These are phyloP conservation scores for Meiosimyza platycephala DNA, from an alignment of 2,888 invertebrate genomes.

Conservation along the genomic window DNA sequence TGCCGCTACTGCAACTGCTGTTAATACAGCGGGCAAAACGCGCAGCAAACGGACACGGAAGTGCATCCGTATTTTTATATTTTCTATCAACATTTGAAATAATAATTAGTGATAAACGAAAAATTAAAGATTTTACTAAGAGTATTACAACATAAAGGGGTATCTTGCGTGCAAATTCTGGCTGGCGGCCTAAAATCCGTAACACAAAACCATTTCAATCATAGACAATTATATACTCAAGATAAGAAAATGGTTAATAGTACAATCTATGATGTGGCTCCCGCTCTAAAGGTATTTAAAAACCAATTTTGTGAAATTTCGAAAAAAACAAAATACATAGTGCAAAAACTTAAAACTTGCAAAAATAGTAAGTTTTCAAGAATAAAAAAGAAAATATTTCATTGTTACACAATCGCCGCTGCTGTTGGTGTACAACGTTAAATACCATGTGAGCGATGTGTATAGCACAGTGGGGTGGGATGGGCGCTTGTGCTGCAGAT, in stretches of 20 bases:
- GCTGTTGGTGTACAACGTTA: not conserved
- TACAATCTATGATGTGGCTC: slow-evolving; percentile 60
- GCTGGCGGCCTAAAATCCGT: not conserved
- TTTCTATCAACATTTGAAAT: not conserved
- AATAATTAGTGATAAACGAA: not conserved
- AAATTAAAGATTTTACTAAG: slow-evolving; percentile 5
- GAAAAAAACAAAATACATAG: not conserved
- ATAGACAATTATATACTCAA: slow-evolving; percentile 10
- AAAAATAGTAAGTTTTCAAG: not conserved
- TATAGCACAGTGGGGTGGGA: not conserved
- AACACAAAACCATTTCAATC: not conserved
- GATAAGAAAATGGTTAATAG: slow-evolving; percentile 61
- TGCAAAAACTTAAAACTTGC: too few species aligned
- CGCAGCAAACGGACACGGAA: slow-evolving; percentile 18
- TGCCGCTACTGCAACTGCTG: not conserved
- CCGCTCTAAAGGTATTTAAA: slow-evolving; percentile 61
- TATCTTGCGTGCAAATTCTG: slow-evolving; percentile 4
- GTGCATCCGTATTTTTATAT: slow-evolving; percentile 3
- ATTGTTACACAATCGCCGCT: slow-evolving; percentile 35
- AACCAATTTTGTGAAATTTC: not conserved
- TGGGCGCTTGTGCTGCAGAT: not conserved
- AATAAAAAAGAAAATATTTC: not conserved
- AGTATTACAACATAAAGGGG: not conserved
- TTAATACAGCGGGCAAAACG: not conserved
- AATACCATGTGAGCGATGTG: not conserved